phyloP scores from a whole-genome alignment of 2,888 invertebrate species.

The Agrochola circellaris region DNA sequence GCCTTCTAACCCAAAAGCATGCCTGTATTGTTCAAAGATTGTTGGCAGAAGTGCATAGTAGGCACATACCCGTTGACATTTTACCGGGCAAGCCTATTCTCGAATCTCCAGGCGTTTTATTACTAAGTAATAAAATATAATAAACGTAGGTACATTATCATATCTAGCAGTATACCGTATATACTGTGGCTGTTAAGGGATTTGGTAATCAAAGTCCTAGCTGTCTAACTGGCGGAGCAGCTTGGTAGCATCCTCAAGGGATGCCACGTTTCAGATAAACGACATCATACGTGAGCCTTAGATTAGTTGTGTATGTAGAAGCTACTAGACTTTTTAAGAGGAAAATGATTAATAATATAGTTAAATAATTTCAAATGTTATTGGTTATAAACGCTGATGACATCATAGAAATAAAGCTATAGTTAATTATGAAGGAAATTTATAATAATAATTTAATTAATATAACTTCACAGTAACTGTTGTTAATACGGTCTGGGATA shows the following conservation, averaged over 20 bases:
- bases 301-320: not conserved
- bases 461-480: not conserved
- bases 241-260: constrained; percentile 40
- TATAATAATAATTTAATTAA: not conserved
- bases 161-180: constrained; percentile 1
- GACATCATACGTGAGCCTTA: constrained; percentile 13
- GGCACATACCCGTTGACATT: not conserved
- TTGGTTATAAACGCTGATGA: constrained; percentile 7
- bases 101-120: not conserved
- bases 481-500: not conserved
- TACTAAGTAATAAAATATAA: too few species aligned
- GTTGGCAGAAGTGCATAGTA: not conserved
- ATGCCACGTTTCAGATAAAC: constrained; percentile 32
- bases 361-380: constrained; percentile 7
- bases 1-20: not conserved
- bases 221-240: constrained; percentile 37
- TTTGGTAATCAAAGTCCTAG: constrained; percentile 57
- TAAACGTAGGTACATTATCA: not conserved
- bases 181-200: constrained; percentile 40
- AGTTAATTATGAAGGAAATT: not conserved
- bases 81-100: not conserved
- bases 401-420: constrained; percentile 6
- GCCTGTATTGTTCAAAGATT: not conserved
- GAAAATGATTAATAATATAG: not conserved
- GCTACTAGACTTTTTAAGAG: not conserved